phyloP scores from a whole-genome alignment of 2,797 vertebrate species.

The Coluber constrictor region DNA sequence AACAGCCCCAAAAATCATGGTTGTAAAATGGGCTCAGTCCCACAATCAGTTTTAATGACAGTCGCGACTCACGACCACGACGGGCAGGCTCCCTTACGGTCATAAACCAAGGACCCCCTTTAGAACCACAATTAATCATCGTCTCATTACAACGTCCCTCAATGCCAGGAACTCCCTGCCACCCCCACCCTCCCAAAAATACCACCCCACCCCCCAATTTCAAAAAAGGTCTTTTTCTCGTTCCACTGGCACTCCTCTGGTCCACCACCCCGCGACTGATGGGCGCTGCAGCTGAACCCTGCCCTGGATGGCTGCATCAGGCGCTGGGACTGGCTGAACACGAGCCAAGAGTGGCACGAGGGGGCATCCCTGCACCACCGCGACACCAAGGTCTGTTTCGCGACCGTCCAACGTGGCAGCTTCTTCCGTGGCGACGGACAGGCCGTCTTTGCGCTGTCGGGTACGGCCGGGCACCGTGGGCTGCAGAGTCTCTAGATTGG shows the following conservation, averaged over 20 bases:
- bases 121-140: not conserved
- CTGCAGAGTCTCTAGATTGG: not conserved
- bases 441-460: constrained; percentile 74
- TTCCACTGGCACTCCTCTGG: too few species aligned
- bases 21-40: not conserved
- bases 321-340: constrained; percentile 75
- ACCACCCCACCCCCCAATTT: not conserved
- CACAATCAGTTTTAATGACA: not conserved
- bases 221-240: not conserved
- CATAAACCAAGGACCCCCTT: not conserved
- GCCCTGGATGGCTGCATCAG: constrained; percentile 80
- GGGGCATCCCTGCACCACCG: not conserved
- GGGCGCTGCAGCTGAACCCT: constrained; percentile 64
- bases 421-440: constrained; percentile 78
- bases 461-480: constrained; percentile 46
- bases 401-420: constrained; percentile 71
- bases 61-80: accelerated
- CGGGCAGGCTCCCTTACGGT: not conserved
- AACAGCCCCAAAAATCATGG: not conserved
- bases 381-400: constrained; percentile 64
- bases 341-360: constrained; percentile 15
- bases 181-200: not conserved
- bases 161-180: not conserved
- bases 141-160: not conserved
- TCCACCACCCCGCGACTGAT: accelerated